phyloP scores from a whole-genome alignment of 2,797 vertebrate species.

The Syndactyla subalaris region DNA sequence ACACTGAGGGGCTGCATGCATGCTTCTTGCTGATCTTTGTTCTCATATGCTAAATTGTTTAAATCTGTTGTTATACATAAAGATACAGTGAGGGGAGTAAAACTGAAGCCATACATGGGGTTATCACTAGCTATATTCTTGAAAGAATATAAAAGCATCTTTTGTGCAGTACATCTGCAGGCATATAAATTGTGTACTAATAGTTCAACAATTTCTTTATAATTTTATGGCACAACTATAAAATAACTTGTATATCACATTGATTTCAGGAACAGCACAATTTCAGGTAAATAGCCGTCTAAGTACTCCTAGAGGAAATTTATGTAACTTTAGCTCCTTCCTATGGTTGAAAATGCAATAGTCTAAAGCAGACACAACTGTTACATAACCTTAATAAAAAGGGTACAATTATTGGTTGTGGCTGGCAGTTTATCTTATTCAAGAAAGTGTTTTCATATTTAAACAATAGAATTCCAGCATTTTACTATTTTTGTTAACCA shows the following conservation, averaged over 20 bases:
- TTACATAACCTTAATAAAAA: not conserved
- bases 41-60: not conserved
- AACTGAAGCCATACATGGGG: not conserved
- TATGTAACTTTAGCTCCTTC: constrained; percentile 66
- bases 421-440: constrained; percentile 7
- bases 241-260: not conserved
- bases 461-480: not conserved
- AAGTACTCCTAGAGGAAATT: constrained; percentile 13
- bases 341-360: constrained; percentile 56
- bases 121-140: not conserved
- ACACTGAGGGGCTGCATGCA: not conserved
- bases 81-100: not conserved
- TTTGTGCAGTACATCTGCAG: not conserved
- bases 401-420: constrained; percentile 8
- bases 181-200: not conserved
- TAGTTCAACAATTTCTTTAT: not conserved
- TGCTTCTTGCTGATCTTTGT: not conserved
- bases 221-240: not conserved
- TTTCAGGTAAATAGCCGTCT: not conserved
- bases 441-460: not conserved
- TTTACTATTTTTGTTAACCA: not conserved
- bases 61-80: not conserved
- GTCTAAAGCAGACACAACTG: not conserved
- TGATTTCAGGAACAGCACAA: not conserved
- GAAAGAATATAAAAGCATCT: not conserved